phyloP scores from a whole-genome alignment of 1,140 invertebrate genomes.

The Zaprionus ghesquierei region DNA sequence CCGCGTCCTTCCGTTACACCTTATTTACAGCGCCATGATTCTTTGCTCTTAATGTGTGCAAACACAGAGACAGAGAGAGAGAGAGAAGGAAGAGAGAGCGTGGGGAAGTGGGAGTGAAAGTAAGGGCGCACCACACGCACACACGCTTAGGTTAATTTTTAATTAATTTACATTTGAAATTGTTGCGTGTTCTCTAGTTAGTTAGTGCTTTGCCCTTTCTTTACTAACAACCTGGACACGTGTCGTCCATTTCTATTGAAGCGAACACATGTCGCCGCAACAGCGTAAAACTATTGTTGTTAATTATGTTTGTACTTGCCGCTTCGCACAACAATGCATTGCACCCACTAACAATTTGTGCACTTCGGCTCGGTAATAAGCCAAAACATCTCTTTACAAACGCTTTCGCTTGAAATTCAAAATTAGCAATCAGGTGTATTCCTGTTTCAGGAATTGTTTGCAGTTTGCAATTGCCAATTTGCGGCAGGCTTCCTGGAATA shows the following conservation, averaged over 20 bases:
- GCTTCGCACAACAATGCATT: not conserved
- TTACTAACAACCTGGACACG: constrained; percentile 46
- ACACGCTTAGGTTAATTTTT: constrained; percentile 30
- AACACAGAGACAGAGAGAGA: not conserved
- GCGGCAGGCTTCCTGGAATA: too few species aligned
- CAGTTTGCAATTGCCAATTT: too few species aligned
- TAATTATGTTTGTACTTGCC: constrained; percentile 16
- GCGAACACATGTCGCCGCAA: not conserved
- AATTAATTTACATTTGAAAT: constrained; percentile 63
- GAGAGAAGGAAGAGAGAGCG: not conserved
- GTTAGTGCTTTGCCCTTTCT: constrained; percentile 35
- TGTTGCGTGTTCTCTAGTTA: constrained; percentile 29
- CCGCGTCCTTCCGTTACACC: constrained; percentile 29
- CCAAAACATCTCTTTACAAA: not conserved
- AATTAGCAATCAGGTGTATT: too few species aligned
- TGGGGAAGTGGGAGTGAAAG: too few species aligned
- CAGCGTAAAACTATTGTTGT: constrained; percentile 11
- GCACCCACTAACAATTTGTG: not conserved
- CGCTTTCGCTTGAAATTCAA: too few species aligned
- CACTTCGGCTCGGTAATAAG: not conserved
- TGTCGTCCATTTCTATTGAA: constrained; percentile 1
- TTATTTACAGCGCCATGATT: constrained; percentile 30
- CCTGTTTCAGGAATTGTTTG: too few species aligned
- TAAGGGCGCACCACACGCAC: too few species aligned
- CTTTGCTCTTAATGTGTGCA: constrained; percentile 10